Evolutionary conservation across 2,797 vertebrate species (phyloP), one percentile per base, ranked within the genome.

Genomic region (Gymnocypris eckloni): DNA sequence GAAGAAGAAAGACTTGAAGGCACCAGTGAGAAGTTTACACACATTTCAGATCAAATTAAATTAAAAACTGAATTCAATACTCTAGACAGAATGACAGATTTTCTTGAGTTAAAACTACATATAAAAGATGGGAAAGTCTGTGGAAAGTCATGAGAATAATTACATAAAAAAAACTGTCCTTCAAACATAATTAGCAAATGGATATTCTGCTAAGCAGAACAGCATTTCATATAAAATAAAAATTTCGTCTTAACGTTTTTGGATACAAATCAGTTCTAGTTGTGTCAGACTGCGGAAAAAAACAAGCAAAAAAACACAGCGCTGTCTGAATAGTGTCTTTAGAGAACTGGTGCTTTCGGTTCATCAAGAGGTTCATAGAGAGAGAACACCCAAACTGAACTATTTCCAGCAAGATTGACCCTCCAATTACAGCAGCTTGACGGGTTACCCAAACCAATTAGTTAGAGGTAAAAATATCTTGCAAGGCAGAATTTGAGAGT

Each of bases 1-100:
- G 82, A 89, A 83, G 87, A 86, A 83, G 84, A 87, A 83, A 85
- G 72, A 84, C 56, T 87, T 81, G 82, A 90, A 90, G 90, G 90
- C 90, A 90, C 90, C 88, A 89, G 88, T 90, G 87, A 90, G 85
- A 72, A 61, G 67, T 85, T 87, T 86, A 79, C 48, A 76, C 86
- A 71, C 61, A 75, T 79, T 80, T 81, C 33, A n/a, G 37, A 59
- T 54, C 1, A 71, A 86, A 86, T 71, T n/a, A 86, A 75, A 61
- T 28, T 64, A 43, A 52, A 28, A 56, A 85, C n/a, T 22, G 71
- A 52, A 73, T 39, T 3, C 50, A 56, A 81, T 59, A 82, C 41
- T 61, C 16, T 12, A 48, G 66, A 77, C 16, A 61, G 4, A n/a
- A 48, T 6, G 66, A 77, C 16, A 61, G 4, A n/a, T 56, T 6